Conservation (phyloP, 2,113 vertebrate species). For the Bufo gargarizans region DNA sequence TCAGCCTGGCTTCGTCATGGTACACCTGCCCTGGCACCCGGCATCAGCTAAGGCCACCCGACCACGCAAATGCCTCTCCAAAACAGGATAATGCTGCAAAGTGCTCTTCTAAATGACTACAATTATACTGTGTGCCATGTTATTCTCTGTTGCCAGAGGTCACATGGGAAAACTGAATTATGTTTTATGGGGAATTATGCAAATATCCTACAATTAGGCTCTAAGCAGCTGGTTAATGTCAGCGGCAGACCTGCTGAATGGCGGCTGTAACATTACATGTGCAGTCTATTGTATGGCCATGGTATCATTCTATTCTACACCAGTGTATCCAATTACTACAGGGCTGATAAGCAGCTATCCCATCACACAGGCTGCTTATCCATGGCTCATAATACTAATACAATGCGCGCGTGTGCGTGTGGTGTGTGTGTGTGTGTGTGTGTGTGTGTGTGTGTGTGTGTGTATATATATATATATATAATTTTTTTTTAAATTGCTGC, state of each 20-base stretch:
- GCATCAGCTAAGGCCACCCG: background rate
- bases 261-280: background rate
- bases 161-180: background rate
- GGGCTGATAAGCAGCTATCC: background rate
- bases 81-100: background rate
- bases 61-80: background rate
- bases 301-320: background rate
- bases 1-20: slow-evolving; percentile 1
- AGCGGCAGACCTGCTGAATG: background rate
- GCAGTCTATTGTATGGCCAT: background rate
- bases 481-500: too few species aligned
- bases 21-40: slow-evolving; percentile 9
- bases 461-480: too few species aligned
- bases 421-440: too few species aligned
- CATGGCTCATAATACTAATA: too few species aligned
- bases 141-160: background rate
- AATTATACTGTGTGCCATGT: background rate
- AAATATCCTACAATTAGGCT: background rate
- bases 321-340: background rate
- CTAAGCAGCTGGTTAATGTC: background rate
- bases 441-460: too few species aligned
- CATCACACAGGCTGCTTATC: background rate
- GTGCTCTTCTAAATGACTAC: background rate
- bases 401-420: too few species aligned
- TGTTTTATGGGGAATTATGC: background rate